Evolutionary conservation across 1,140 invertebrate genomes (phyloP), one percentile per base, ranked within the genome.

Genomic region (Aphelenchoides fujianensis): DNA sequence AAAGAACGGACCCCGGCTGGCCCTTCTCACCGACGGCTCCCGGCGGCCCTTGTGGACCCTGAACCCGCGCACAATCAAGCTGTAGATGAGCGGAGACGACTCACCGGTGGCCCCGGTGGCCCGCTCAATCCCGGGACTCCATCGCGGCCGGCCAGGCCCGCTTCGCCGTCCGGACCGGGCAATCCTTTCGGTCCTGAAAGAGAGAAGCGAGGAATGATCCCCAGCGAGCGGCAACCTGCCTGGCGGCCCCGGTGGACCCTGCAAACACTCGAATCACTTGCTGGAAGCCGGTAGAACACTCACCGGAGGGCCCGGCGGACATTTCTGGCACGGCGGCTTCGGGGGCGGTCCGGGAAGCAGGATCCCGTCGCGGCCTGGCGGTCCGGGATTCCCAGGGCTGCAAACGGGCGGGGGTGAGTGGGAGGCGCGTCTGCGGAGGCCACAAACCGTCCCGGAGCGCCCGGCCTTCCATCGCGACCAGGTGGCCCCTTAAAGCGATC

Each of bases 311-410:
- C 76, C 76, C 23, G 78, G 75, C 16, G 78, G 77, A 62, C 81
- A 82, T 67, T 84, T 84, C 63, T 84, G 81, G 55, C 81, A 83
- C 62, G 81, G 81, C 19, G 81, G 80, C 61, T 84, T 83, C n/a
- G 82, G 82, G 31, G 81, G 81, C n/a, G 81, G 81, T 62, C 78
- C 82, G 2, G 81, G 81, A 9, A 83, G 72, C 23, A 83, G 75
- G 23, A 78, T 74, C 23, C 81, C 81, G 37, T 83, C 81, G 53
- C 81, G 37, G 3, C 81, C 81, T 9, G 82, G 81, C 27, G 80
- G 82, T 35, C 81, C 81, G 27, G 82, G 82, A 63, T 84, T 84
- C 64, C 82, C 81, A 9, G 82, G 80, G 62, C 81, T 52, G 57
- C 74, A 32, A 74, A 77, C n/a, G 23, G 12, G n/a, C n/a, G n/a